A percentile compares a stretch with the other conserved stretches of the same genome.
Evolutionary conservation across 2,797 vertebrate genomes (phyloP).

Genomic region (Podarcis lilfordi): DNA sequence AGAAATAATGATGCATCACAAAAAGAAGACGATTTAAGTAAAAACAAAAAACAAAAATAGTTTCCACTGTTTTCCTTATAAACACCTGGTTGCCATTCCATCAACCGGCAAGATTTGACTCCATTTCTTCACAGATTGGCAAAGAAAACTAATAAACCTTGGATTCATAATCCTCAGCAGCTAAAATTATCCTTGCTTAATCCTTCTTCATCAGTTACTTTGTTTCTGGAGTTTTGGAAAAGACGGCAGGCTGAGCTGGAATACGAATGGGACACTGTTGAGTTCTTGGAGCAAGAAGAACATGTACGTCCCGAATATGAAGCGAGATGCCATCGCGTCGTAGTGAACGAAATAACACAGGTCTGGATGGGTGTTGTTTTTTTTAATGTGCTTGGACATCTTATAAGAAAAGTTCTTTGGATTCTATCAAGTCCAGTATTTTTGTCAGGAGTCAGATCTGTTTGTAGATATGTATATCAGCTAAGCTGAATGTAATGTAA

Average conservation of each 20-base stretch:
- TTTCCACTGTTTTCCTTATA: slow-evolving; percentile 14
- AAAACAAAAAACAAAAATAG: background rate
- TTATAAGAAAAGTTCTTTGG: background rate
- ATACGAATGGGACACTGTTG: slow-evolving; percentile 93
- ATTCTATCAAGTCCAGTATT: background rate
- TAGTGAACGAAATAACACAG: slow-evolving; percentile 89
- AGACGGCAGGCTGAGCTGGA: slow-evolving; percentile 90
- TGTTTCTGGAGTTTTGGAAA: slow-evolving; percentile 97
- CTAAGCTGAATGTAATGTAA: background rate
- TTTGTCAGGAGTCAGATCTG: background rate
- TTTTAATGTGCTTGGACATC: background rate
- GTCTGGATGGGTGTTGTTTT: slow-evolving; percentile 66
- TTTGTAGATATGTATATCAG: background rate
- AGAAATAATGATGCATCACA: background rate
- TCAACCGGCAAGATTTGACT: background rate
- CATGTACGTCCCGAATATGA: slow-evolving; percentile 90
- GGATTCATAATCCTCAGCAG: rapidly evolving
- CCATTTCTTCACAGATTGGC: background rate
- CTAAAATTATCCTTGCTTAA: slow-evolving; percentile 8
- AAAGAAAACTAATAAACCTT: background rate
- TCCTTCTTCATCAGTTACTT: slow-evolving; percentile 80
- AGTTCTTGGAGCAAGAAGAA: slow-evolving; percentile 91
- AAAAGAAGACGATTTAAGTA: background rate
- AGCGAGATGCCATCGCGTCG: slow-evolving; percentile 84
- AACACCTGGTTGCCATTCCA: background rate